phyloP scores from a whole-genome alignment of 2,888 invertebrate species.

The Scaptomyza polygonia region DNA sequence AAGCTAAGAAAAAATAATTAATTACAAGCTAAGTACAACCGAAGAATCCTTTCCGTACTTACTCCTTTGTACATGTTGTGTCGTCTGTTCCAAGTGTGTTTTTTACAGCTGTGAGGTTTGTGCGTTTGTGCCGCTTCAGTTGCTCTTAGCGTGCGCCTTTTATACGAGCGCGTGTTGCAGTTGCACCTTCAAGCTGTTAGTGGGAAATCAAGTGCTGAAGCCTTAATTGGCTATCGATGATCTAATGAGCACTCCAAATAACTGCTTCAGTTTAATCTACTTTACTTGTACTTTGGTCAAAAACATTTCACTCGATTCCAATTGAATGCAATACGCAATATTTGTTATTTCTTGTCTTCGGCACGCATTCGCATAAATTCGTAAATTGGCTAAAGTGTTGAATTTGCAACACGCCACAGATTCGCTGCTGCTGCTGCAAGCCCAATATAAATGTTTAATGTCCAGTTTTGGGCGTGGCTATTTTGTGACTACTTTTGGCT shows the following conservation, averaged over 20 bases:
- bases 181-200: too few relatives aligned
- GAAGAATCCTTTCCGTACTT: constrained; percentile 29
- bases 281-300: constrained; percentile 54
- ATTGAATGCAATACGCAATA: constrained; percentile 45
- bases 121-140: constrained; percentile 41
- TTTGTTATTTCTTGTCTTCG: constrained; percentile 6
- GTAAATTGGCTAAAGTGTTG: constrained; percentile 50
- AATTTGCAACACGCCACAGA: constrained; percentile 42
- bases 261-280: constrained; percentile 45
- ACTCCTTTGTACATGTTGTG: constrained; percentile 52
- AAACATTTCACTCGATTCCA: constrained; percentile 40
- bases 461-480: constrained; percentile 41
- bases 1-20: constrained; percentile 50
- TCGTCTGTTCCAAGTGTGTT: neutral
- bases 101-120: constrained; percentile 30
- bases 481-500: constrained; percentile 20
- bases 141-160: constrained; percentile 41
- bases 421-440: constrained; percentile 1
- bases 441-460: constrained; percentile 1
- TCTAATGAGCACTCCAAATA: constrained; percentile 59
- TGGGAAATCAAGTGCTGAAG: constrained; percentile 19
- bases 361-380: constrained; percentile 18
- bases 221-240: constrained; percentile 59
- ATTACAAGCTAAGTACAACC: neutral
- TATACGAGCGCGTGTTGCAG: constrained; percentile 51